Evolutionary conservation across 1,140 invertebrate species (phyloP), one percentile per base, ranked within the genome.

Genomic region (Neelides sp.): DNA sequence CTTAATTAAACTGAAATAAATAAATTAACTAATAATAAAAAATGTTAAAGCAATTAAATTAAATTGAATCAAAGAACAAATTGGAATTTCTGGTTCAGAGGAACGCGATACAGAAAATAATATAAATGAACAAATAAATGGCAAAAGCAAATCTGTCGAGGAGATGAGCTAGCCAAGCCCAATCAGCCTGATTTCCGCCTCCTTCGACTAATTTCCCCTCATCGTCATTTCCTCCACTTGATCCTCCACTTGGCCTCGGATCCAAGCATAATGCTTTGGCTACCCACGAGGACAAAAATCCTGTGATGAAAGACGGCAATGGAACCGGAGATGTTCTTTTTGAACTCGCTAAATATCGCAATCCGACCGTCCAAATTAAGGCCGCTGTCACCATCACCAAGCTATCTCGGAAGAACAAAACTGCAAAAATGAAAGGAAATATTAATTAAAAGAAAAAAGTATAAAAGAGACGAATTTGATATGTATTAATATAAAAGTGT

Each of bases 161-260:
- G 1, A 61, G 24, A 39, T 61, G 55, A 19, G 59, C 59, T 22
- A 61, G 23, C 59, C 59, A 61, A 7, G 59, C 59, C 55, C 55
- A 61, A 32, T 61, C 55, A 12, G 36, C 50, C 48, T 61, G 55
- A 46, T 48, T 55, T 19, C 15, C 39, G 4, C 19, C 27, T 3
- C 26, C 30, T n/a, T 20, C 45, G 10, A 58, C 40, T 13, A 54
- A 24, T 45, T 52, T 58, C 1, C 54, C 52, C 20, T 57, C 48
- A n/a, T 61, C 58, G 19, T 35, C 34, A 2, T 28, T 30, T 19
- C 30, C 28, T 4, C 26, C 34, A 19, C 13, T 10, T 12, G 28
- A 19, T 30, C 17, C 26, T 20, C 12, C 10, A 8, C 32, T 19
- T 37, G 59, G 59, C 27, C 55, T 17, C 5, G 59, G 59, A 27